Percentiles rank a stretch among this genome's conserved stretches.
These are phyloP conservation scores for Lepidonotus clava DNA, from an alignment of 2,888 invertebrate genomes.

Conservation along the genomic window DNA sequence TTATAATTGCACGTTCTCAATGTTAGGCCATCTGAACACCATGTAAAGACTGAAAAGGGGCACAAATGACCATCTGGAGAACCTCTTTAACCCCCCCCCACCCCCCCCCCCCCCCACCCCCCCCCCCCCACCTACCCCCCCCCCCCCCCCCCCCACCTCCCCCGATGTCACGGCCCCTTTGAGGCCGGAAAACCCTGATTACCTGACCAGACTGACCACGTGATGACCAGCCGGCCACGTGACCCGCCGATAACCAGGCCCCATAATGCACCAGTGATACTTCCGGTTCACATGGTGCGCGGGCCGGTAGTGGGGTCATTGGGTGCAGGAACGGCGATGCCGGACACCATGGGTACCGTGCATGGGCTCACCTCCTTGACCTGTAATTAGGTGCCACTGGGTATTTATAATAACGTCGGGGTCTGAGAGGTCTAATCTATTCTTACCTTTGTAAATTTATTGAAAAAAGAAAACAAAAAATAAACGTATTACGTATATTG, in stretches of 20 bases:
- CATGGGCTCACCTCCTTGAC: neutral
- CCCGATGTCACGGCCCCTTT: too few relatives aligned
- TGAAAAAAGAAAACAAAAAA: neutral
- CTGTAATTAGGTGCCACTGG: neutral
- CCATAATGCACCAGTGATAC: conserved; percentile 32
- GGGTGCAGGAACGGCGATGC: neutral
- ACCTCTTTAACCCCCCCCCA: too few relatives aligned
- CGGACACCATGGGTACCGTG: neutral
- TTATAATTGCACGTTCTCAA: too few relatives aligned
- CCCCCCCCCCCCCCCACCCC: too few relatives aligned
- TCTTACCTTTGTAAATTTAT: neutral
- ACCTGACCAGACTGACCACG: conserved; percentile 32
- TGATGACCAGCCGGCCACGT: conserved; percentile 28
- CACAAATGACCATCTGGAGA: too few relatives aligned
- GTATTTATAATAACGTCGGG: neutral
- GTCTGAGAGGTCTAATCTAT: neutral
- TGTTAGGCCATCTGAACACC: too few relatives aligned
- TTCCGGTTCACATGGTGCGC: conserved; percentile 4
- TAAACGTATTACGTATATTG: neutral
- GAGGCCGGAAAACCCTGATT: conserved; percentile 14
- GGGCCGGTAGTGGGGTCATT: conserved; percentile 3
- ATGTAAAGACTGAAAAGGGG: too few relatives aligned
- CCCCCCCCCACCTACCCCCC: too few relatives aligned
- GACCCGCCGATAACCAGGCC: conserved; percentile 35
- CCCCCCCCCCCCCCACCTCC: too few relatives aligned